Conservation (phyloP, 2,113 vertebrate genomes). For the Heterotis niloticus region DNA sequence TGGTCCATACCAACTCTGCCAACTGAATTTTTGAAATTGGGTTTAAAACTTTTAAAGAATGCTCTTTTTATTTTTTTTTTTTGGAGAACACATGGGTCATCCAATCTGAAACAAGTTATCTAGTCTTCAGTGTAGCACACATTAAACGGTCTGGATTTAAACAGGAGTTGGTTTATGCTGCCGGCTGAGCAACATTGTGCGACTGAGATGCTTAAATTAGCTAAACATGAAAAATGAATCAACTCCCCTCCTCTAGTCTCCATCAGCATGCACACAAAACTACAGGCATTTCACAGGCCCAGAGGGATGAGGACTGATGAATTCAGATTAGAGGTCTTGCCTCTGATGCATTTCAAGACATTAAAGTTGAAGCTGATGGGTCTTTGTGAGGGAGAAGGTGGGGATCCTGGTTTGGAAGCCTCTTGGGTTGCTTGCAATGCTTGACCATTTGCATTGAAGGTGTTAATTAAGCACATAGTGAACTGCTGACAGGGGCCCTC, state of each 20-base stretch:
- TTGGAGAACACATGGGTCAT: not conserved
- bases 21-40: not conserved
- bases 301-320: slow-evolving; percentile 51
- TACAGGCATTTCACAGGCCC: slow-evolving; percentile 63
- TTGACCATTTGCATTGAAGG: not conserved
- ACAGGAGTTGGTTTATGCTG: not conserved
- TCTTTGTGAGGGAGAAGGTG: not conserved
- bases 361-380: slow-evolving; percentile 58
- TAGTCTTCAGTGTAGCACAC: not conserved
- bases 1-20: not conserved
- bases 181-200: not conserved
- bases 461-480: not conserved
- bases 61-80: no score
- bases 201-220: slow-evolving; percentile 53
- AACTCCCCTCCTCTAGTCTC: slow-evolving; percentile 18
- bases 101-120: not conserved
- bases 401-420: not conserved
- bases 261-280: slow-evolving; percentile 54
- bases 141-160: not conserved
- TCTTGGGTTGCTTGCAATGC: not conserved
- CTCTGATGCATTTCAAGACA: slow-evolving; percentile 49
- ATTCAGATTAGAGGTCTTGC: slow-evolving; percentile 34
- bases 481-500: no score
- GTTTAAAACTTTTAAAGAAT: not conserved
- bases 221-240: slow-evolving; percentile 58